A percentile compares a stretch with the other conserved stretches of the same genome.
Evolutionary conservation across 2,888 invertebrate species (phyloP).

Genomic region (Nesidiocoris tenuis): DNA sequence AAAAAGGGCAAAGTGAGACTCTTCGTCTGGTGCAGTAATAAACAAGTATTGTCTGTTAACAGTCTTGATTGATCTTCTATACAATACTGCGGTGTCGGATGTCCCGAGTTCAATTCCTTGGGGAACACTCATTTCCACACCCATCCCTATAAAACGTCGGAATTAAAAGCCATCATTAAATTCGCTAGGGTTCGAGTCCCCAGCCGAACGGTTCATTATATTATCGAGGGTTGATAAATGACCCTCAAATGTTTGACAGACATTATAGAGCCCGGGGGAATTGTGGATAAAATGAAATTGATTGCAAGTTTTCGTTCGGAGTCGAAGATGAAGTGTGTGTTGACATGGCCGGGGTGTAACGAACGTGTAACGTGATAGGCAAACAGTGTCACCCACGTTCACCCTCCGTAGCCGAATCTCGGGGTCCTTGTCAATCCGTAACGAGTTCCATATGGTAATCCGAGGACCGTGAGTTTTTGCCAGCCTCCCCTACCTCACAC

Average conservation of each 20-base stretch:
- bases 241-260: neutral
- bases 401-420: neutral
- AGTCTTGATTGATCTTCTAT: neutral
- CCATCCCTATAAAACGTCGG: neutral
- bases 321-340: neutral
- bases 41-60: too few relatives aligned
- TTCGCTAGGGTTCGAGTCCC: neutral
- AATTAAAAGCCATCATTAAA: neutral
- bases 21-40: too few relatives aligned
- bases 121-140: neutral
- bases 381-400: neutral
- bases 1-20: too few relatives aligned
- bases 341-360: neutral
- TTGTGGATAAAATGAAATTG: neutral
- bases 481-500: neutral
- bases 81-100: neutral
- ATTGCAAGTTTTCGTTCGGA: neutral
- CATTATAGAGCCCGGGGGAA: neutral
- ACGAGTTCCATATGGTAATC: neutral
- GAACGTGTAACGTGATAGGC: neutral
- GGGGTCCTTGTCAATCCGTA: neutral
- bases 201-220: neutral
- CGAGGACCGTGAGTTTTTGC: neutral
- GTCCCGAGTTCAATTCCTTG: neutral
- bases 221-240: neutral